These are phyloP conservation scores for Agrypnia vestita DNA, from an alignment of 1,140 invertebrate genomes.

Conservation along the genomic window DNA sequence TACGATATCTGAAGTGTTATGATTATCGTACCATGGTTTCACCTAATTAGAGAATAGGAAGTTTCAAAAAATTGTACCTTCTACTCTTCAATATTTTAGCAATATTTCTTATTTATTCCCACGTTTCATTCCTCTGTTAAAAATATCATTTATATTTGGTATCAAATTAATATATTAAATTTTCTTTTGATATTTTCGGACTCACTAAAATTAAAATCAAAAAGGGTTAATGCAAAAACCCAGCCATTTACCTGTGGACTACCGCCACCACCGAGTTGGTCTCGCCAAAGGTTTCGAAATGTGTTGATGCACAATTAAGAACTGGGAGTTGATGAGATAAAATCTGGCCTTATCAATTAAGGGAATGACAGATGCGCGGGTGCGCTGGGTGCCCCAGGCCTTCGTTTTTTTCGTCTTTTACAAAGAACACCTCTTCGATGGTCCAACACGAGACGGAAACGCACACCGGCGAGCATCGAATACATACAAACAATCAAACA, in stretches of 20 bases:
- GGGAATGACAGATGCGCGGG: conserved; percentile 33
- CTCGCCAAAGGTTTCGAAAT: not conserved
- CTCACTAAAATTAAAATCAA: too few relatives aligned
- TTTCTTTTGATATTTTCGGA: too few relatives aligned
- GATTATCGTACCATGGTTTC: too few relatives aligned
- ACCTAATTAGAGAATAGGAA: too few relatives aligned
- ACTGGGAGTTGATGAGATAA: conserved; percentile 43
- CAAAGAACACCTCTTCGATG: conserved; percentile 5
- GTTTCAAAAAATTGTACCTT: too few relatives aligned
- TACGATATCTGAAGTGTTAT: too few relatives aligned
- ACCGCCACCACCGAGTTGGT: not conserved
- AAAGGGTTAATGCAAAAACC: too few relatives aligned
- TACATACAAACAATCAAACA: not conserved
- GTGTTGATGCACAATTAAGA: conserved; percentile 46
- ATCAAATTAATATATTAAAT: too few relatives aligned
- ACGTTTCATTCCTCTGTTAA: too few relatives aligned
- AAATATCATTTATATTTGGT: too few relatives aligned
- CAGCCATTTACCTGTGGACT: not conserved
- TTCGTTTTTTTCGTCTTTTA: conserved; percentile 7
- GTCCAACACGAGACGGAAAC: not conserved
- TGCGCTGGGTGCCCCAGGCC: conserved; percentile 5
- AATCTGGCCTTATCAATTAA: conserved; percentile 47
- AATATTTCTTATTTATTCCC: too few relatives aligned
- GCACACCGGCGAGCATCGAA: not conserved
- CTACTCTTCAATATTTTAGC: too few relatives aligned